Evolutionary conservation across 2,797 vertebrate genomes (phyloP).

Genomic region (Karalla daura): DNA sequence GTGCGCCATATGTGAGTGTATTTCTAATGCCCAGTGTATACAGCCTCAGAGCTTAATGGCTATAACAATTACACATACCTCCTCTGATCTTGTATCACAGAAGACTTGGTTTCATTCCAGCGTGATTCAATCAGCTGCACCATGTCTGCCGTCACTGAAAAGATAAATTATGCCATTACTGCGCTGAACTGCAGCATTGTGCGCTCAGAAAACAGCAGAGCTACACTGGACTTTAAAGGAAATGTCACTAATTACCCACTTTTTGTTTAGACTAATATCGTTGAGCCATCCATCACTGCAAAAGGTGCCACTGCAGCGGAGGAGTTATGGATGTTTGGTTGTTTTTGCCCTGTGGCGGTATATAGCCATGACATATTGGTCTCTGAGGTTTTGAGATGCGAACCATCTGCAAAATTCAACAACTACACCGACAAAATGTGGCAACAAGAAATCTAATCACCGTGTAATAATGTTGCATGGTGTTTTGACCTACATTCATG

Average conservation of each 20-base stretch:
- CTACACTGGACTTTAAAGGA: constrained; percentile 63
- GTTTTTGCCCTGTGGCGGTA: constrained; percentile 2
- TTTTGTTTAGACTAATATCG: constrained; percentile 76
- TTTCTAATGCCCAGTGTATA: constrained; percentile 42
- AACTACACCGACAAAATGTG: neutral
- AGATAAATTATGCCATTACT: constrained; percentile 70
- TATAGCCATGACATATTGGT: constrained; percentile 4
- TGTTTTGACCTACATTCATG: constrained; percentile 8
- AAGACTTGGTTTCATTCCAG: constrained; percentile 61
- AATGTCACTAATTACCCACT: constrained; percentile 71
- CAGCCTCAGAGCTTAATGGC: constrained; percentile 57
- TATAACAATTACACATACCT: constrained; percentile 65
- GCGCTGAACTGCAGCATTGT: constrained; percentile 58
- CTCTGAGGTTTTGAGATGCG: constrained; percentile 9
- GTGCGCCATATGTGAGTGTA: constrained; percentile 60
- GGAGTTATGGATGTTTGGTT: constrained; percentile 27
- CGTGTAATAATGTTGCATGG: constrained; percentile 10
- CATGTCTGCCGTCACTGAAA: constrained; percentile 57
- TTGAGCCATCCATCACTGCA: constrained; percentile 70
- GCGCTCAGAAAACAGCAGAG: constrained; percentile 62
- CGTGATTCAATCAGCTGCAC: constrained; percentile 68
- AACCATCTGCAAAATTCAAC: constrained; percentile 13
- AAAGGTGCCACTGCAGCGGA: constrained; percentile 38
- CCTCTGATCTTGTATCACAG: constrained; percentile 67
- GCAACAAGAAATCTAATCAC: constrained; percentile 5